Conservation (phyloP, 2,113 vertebrate genomes). For the Dicrurus megarhynchus region DNA sequence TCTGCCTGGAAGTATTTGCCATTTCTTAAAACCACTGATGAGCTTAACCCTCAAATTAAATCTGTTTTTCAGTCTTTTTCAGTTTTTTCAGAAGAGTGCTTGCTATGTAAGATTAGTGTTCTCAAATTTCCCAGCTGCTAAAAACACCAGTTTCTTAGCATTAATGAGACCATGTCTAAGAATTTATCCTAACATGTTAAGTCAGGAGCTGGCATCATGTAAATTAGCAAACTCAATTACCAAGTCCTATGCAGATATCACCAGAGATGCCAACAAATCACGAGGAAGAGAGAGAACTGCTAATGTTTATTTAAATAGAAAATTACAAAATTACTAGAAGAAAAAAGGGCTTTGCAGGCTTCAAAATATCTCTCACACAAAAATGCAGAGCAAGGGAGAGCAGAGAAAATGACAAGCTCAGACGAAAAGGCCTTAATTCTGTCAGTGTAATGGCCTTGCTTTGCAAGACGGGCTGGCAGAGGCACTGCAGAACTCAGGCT, state of each 20-base stretch:
- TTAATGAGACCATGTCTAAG: neutral
- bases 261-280: neutral
- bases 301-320: conserved; percentile 14
- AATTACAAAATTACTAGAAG: neutral
- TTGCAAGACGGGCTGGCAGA: neutral
- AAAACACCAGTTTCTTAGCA: neutral
- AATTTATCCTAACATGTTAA: neutral
- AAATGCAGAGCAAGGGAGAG: neutral
- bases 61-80: neutral
- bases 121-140: neutral
- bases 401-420: neutral
- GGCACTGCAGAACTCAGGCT: neutral
- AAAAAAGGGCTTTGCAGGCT: neutral
- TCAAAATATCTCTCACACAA: neutral
- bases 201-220: neutral
- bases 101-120: neutral
- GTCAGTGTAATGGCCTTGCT: neutral
- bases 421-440: neutral
- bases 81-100: neutral
- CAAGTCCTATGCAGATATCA: neutral
- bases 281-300: neutral
- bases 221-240: neutral
- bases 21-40: neutral
- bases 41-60: neutral
- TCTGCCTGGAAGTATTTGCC: neutral